These are phyloP conservation scores for Cranoglanis bouderius DNA, from an alignment of 2,113 vertebrate species.

Conservation along the genomic window DNA sequence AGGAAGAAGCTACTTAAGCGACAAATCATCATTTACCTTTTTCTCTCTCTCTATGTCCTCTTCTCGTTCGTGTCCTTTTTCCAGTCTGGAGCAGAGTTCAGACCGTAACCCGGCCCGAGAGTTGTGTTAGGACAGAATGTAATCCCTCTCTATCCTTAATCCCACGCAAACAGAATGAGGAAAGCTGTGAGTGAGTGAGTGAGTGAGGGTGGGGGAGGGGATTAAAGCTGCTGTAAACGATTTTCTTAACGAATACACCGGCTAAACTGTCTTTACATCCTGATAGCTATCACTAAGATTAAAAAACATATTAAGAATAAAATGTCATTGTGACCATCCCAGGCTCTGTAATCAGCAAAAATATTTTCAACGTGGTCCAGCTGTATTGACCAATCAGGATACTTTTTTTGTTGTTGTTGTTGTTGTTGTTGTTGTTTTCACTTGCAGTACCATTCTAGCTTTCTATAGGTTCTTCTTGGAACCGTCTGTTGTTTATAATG, in stretches of 20 bases:
- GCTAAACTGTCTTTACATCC: neutral
- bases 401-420: neutral
- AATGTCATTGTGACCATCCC: neutral
- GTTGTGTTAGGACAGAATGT: conserved; percentile 56
- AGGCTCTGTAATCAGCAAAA: neutral
- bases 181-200: conserved; percentile 10
- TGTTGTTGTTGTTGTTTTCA: neutral
- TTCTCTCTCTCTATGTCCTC: neutral
- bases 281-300: neutral
- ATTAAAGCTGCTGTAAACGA: neutral
- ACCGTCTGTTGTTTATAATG: too few species aligned
- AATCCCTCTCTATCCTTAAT: conserved; percentile 79
- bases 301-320: neutral
- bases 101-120: conserved; percentile 10
- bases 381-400: neutral
- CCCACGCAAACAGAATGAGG: conserved; percentile 63
- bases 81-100: neutral
- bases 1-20: neutral
- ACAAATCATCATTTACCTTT: conserved; percentile 6
- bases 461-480: neutral
- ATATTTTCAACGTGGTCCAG: neutral
- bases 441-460: neutral
- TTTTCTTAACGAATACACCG: neutral
- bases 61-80: neutral
- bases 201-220: conserved; percentile 29